These are phyloP conservation scores for Rhinopomastus cyanomelas DNA, from an alignment of 2,113 vertebrate genomes.

Conservation along the genomic window DNA sequence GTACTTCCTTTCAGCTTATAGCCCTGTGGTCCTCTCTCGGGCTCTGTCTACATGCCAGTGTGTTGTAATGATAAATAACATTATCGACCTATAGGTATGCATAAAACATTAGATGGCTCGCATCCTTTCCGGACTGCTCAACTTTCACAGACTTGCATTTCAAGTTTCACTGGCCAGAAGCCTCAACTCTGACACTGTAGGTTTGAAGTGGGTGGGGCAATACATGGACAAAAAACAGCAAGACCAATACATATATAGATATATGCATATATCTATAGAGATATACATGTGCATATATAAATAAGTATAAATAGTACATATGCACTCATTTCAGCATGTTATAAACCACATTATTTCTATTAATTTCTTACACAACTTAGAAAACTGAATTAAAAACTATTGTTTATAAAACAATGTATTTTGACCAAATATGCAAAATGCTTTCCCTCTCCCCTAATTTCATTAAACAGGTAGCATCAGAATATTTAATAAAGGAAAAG, in stretches of 20 bases:
- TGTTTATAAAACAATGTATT: background rate
- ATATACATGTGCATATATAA: too few species aligned
- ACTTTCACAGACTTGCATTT: slow-evolving; percentile 39
- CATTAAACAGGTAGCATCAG: background rate
- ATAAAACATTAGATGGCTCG: slow-evolving; percentile 54
- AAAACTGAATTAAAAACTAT: background rate
- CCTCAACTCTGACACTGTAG: background rate
- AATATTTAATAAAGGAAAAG: background rate
- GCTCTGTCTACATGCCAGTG: slow-evolving; percentile 8
- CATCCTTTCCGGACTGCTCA: background rate
- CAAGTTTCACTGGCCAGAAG: background rate
- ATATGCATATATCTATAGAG: too few species aligned
- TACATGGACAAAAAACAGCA: background rate
- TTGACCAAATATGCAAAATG: background rate
- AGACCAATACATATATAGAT: background rate
- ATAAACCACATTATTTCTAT: background rate
- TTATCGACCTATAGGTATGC: slow-evolving; percentile 42
- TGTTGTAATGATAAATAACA: slow-evolving; percentile 58
- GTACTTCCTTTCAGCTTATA: background rate
- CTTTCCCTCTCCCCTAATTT: background rate
- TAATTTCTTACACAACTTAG: background rate
- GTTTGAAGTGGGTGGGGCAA: background rate
- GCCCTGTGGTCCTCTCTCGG: slow-evolving; percentile 15
- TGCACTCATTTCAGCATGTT: background rate
- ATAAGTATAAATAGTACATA: too few species aligned